phyloP scores from a whole-genome alignment of 2,888 invertebrate genomes.

The Himalopsyche anomala region DNA sequence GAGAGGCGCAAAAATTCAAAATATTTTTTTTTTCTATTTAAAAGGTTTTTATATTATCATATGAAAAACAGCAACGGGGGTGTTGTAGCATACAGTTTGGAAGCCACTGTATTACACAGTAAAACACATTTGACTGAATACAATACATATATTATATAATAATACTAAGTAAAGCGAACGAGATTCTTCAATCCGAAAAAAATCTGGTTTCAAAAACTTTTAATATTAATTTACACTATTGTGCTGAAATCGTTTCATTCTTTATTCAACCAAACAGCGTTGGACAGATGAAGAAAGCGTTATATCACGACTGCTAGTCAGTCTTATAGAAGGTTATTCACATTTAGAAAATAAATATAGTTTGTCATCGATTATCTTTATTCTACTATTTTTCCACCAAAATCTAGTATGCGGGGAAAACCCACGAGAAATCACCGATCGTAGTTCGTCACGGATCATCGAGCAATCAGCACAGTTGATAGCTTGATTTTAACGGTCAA shows the following conservation, averaged over 20 bases:
- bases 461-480: background rate
- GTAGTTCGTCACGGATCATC: slow-evolving; percentile 3
- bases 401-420: background rate
- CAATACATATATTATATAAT: too few relatives aligned
- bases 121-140: too few relatives aligned
- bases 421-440: slow-evolving; percentile 1
- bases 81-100: too few relatives aligned
- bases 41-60: too few relatives aligned
- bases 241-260: background rate
- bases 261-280: background rate
- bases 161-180: too few relatives aligned
- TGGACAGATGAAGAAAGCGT: background rate
- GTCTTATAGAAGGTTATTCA: background rate
- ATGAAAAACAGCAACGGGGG: too few relatives aligned
- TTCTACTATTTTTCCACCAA: background rate
- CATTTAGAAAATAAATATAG: slow-evolving; percentile 4
- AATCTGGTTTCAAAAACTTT: background rate
- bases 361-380: background rate
- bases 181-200: too few relatives aligned
- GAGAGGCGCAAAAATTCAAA: too few relatives aligned
- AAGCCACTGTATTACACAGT: too few relatives aligned
- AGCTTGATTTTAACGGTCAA: slow-evolving; percentile 15
- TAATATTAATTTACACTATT: background rate
- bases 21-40: too few relatives aligned
- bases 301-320: background rate